Evolutionary conservation across 2,888 invertebrate species (phyloP).

Genomic region (Cynaeus angustus): DNA sequence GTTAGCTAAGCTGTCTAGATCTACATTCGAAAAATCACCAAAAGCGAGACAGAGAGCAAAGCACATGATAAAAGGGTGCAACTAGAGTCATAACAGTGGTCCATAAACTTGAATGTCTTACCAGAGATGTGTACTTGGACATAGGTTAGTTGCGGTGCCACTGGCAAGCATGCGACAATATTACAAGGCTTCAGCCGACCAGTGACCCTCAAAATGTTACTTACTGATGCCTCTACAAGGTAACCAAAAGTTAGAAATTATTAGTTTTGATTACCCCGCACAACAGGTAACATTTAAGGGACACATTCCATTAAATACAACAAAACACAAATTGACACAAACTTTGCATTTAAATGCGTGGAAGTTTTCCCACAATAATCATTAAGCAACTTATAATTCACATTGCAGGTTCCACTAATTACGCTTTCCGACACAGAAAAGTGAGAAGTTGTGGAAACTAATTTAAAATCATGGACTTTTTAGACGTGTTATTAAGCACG

Average conservation of each 20-base stretch:
- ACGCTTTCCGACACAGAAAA: constrained; percentile 5
- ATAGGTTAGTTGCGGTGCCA: constrained; percentile 74
- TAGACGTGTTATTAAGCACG: constrained; percentile 13
- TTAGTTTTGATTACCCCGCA: constrained; percentile 48
- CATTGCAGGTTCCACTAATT: constrained; percentile 27
- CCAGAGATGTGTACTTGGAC: constrained; percentile 77
- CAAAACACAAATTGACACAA: constrained; percentile 32
- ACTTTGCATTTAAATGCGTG: constrained; percentile 17
- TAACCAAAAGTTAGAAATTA: constrained; percentile 50
- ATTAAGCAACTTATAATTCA: constrained; percentile 14
- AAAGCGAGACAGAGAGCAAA: constrained; percentile 36
- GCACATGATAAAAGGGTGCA: constrained; percentile 43
- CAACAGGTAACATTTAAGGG: constrained; percentile 49
- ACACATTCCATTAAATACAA: constrained; percentile 30
- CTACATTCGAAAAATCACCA: constrained; percentile 5
- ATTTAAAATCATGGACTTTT: constrained; percentile 31
- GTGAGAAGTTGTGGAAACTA: constrained; percentile 24
- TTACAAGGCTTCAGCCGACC: constrained; percentile 68
- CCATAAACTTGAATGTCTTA: constrained; percentile 67
- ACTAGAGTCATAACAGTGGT: constrained; percentile 40
- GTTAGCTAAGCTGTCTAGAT: constrained; percentile 15
- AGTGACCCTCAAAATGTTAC: constrained; percentile 62
- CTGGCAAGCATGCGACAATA: constrained; percentile 71
- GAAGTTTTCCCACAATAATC: constrained; percentile 22
- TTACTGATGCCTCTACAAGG: constrained; percentile 55